Evolutionary conservation across 1,140 invertebrate genomes (phyloP).

Genomic region (Meloidogyne hapla): DNA sequence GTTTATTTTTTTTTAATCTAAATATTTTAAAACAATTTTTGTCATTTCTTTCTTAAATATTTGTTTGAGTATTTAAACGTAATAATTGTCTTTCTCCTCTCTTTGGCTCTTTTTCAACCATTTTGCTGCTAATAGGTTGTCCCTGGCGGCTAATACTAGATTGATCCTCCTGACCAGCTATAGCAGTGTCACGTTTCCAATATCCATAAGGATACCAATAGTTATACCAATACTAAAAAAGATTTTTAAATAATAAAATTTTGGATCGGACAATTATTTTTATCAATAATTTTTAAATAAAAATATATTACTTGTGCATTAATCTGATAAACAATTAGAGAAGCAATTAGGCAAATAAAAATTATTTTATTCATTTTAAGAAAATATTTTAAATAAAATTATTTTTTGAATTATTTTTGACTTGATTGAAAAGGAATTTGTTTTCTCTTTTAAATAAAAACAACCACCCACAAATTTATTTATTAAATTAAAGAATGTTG

Average conservation of each 20-base stretch:
- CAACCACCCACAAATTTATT: background rate
- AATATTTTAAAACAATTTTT: background rate
- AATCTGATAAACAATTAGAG: background rate
- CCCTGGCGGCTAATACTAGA: too few species aligned
- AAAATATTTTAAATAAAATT: too few species aligned
- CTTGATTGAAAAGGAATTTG: too few species aligned
- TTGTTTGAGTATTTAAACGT: background rate
- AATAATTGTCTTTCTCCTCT: background rate
- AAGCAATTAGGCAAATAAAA: slow-evolving; percentile 1
- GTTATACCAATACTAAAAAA: background rate
- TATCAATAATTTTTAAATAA: background rate
- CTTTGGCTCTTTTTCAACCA: background rate
- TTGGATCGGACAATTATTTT: background rate
- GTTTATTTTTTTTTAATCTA: too few species aligned
- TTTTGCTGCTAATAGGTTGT: background rate
- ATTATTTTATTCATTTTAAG: slow-evolving; percentile 1
- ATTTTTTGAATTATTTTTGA: too few species aligned
- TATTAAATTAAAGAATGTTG: background rate
- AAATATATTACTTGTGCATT: background rate
- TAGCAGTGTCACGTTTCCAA: background rate
- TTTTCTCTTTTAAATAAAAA: background rate
- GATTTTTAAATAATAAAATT: background rate
- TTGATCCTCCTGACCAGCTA: background rate
- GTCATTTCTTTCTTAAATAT: background rate
- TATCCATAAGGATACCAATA: slow-evolving; percentile 3